phyloP scores from a whole-genome alignment of 2,888 invertebrate genomes.

The Ochropleura leucogaster region DNA sequence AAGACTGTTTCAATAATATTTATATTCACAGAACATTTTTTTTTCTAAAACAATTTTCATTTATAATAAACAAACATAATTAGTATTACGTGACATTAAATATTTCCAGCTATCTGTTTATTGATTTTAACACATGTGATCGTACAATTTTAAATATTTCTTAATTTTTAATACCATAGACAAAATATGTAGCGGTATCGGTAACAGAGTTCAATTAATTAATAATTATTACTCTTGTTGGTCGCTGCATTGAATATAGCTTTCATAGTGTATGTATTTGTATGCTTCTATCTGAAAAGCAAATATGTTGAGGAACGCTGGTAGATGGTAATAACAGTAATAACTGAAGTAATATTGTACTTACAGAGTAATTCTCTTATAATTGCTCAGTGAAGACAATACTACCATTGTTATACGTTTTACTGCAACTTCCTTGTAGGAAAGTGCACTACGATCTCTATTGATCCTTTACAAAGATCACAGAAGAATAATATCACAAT shows the following conservation, averaged over 20 bases:
- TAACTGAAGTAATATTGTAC: slow-evolving; percentile 22
- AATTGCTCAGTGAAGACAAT: slow-evolving; percentile 18
- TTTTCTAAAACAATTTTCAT: too few species aligned
- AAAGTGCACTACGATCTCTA: slow-evolving; percentile 1
- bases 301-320: slow-evolving; percentile 33
- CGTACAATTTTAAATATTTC: too few species aligned
- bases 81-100: too few species aligned
- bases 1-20: too few species aligned
- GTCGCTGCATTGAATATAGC: not conserved
- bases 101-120: too few species aligned
- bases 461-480: not conserved
- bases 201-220: too few species aligned
- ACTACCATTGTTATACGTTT: slow-evolving; percentile 16
- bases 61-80: too few species aligned
- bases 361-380: not conserved
- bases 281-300: not conserved
- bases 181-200: too few species aligned
- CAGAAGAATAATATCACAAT: not conserved
- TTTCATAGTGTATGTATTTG: not conserved
- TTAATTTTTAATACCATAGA: too few species aligned
- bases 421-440: not conserved
- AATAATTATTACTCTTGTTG: too few species aligned
- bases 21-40: too few species aligned
- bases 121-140: too few species aligned
- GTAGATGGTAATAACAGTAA: not conserved